phyloP scores from a whole-genome alignment of 2,888 invertebrate species.

The Leptinotarsa juncta region DNA sequence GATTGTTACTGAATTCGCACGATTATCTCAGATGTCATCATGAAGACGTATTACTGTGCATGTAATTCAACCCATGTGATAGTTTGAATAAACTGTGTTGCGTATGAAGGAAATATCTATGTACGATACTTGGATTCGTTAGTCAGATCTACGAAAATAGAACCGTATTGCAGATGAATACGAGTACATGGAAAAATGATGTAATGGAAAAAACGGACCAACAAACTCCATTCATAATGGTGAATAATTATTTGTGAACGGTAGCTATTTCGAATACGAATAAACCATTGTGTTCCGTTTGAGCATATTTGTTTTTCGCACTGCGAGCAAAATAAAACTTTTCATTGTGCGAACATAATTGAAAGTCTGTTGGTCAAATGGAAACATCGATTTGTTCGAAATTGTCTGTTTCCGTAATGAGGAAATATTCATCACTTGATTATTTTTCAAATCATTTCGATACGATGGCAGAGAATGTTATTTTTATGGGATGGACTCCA shows the following conservation, averaged over 20 bases:
- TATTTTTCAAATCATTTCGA: background rate
- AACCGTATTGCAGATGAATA: too few relatives aligned
- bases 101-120: too few relatives aligned
- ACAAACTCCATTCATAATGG: background rate
- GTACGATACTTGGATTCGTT: too few relatives aligned
- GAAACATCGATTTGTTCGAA: conserved; percentile 20
- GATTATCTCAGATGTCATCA: too few relatives aligned
- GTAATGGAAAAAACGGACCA: background rate
- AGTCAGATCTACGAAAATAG: too few relatives aligned
- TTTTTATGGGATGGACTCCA: background rate
- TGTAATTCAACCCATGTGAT: too few relatives aligned
- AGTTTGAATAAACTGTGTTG: too few relatives aligned
- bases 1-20: too few relatives aligned
- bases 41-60: too few relatives aligned
- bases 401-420: background rate
- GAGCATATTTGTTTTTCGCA: conserved; percentile 27
- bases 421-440: background rate
- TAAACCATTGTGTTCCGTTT: background rate
- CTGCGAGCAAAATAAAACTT: conserved; percentile 32
- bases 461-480: background rate
- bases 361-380: conserved; percentile 34
- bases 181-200: background rate
- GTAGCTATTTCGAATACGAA: background rate
- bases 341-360: conserved; percentile 36
- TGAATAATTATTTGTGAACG: conserved; percentile 7